Evolutionary conservation across 2,888 invertebrate species (phyloP).

Genomic region (Hydrotaea cyrtoneurina): DNA sequence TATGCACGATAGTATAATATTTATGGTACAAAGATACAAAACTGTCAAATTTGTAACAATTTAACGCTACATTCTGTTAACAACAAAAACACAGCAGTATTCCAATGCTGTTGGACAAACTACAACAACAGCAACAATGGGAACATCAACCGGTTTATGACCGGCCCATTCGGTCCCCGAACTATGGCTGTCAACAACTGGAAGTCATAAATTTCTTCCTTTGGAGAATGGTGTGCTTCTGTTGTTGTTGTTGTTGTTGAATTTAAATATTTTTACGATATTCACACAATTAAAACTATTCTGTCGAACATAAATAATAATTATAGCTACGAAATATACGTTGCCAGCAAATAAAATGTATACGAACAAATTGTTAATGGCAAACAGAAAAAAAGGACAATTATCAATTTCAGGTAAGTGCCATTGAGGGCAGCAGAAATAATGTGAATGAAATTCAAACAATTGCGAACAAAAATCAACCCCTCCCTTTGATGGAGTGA

Average conservation of each 20-base stretch:
- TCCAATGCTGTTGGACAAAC: not conserved
- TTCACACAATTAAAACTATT: constrained; percentile 26
- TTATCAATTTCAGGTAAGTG: constrained; percentile 55
- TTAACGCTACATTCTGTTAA: constrained; percentile 73
- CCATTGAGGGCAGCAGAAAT: not conserved
- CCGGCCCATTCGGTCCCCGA: constrained; percentile 2
- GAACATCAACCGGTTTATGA: constrained; percentile 1
- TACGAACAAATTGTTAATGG: not conserved
- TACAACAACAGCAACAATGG: not conserved
- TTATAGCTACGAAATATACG: constrained; percentile 37
- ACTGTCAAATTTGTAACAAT: constrained; percentile 77
- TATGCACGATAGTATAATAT: constrained; percentile 24
- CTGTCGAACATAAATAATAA: constrained; percentile 56
- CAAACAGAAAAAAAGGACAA: constrained; percentile 24
- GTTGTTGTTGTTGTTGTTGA: not conserved
- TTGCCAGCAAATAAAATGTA: not conserved
- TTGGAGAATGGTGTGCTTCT: not conserved
- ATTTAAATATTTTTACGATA: constrained; percentile 38
- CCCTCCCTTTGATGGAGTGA: not conserved
- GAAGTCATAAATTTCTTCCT: constrained; percentile 56
- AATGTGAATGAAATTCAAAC: not conserved
- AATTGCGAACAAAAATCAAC: constrained; percentile 9
- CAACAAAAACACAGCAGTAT: not conserved
- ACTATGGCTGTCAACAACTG: constrained; percentile 55
- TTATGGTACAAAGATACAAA: constrained; percentile 55